These are phyloP conservation scores for Azorinus chamasolen DNA, from an alignment of 2,888 invertebrate genomes.

Conservation along the genomic window DNA sequence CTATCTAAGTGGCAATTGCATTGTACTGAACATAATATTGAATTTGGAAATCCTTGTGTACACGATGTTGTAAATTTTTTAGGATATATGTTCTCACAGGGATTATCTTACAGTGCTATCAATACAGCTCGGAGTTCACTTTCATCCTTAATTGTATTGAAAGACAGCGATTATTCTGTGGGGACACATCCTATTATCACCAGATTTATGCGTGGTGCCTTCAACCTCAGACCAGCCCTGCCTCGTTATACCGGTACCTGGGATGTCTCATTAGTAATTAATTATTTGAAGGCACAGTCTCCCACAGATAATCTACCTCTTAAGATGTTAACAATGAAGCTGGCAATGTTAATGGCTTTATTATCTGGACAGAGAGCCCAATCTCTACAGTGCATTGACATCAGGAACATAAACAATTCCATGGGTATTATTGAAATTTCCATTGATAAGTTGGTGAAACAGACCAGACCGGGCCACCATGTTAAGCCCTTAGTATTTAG, in stretches of 20 bases:
- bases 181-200: too few species aligned
- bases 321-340: neutral
- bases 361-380: conserved; percentile 18
- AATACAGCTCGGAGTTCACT: conserved; percentile 25
- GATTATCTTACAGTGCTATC: conserved; percentile 12
- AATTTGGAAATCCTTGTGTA: too few species aligned
- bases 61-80: too few species aligned
- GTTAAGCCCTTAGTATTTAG: conserved; percentile 1
- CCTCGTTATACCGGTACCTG: conserved; percentile 16
- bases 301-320: neutral
- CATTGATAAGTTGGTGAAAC: too few species aligned
- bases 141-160: conserved; percentile 7
- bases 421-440: too few species aligned
- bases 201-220: conserved; percentile 29
- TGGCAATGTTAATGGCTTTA: conserved; percentile 8
- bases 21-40: too few species aligned
- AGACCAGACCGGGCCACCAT: neutral
- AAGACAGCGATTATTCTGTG: too few species aligned
- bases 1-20: too few species aligned
- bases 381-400: neutral
- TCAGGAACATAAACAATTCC: conserved; percentile 14
- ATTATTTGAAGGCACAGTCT: too few species aligned
- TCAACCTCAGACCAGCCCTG: conserved; percentile 24
- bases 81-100: conserved; percentile 6
- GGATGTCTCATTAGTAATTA: conserved; percentile 7